phyloP scores from a whole-genome alignment of 2,113 vertebrate genomes.

The Eudorcas thomsonii region DNA sequence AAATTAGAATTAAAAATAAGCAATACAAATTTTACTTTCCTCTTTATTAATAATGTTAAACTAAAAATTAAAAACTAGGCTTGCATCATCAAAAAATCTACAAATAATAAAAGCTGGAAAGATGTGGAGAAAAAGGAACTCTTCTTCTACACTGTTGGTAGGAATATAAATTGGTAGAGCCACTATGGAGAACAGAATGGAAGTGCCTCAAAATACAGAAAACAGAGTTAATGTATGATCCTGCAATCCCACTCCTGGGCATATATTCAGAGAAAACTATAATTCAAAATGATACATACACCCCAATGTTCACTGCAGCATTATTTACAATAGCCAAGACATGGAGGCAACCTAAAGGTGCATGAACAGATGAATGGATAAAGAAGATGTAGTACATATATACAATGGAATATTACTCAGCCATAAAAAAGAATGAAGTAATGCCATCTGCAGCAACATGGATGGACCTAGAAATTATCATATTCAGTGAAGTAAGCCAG shows the following conservation, averaged over 20 bases:
- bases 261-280: not conserved
- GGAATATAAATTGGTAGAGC: not conserved
- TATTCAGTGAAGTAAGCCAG: not conserved
- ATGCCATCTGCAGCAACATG: not conserved
- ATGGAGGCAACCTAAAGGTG: not conserved
- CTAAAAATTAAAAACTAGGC: slow-evolving; percentile 4
- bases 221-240: not conserved
- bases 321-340: not conserved
- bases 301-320: not conserved
- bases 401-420: not conserved
- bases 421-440: not conserved
- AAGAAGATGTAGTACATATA: not conserved
- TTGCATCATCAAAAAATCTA: not conserved
- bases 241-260: not conserved
- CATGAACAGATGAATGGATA: not conserved
- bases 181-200: not conserved
- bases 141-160: not conserved
- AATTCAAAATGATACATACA: not conserved
- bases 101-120: not conserved
- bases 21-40: not conserved
- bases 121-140: not conserved
- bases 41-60: not conserved
- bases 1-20: slow-evolving; percentile 45
- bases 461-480: not conserved
- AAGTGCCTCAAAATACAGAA: not conserved